Percentiles rank a stretch among this genome's conserved stretches.
Conservation (phyloP, 2,113 vertebrate genomes). For the Axis porcinus region DNA sequence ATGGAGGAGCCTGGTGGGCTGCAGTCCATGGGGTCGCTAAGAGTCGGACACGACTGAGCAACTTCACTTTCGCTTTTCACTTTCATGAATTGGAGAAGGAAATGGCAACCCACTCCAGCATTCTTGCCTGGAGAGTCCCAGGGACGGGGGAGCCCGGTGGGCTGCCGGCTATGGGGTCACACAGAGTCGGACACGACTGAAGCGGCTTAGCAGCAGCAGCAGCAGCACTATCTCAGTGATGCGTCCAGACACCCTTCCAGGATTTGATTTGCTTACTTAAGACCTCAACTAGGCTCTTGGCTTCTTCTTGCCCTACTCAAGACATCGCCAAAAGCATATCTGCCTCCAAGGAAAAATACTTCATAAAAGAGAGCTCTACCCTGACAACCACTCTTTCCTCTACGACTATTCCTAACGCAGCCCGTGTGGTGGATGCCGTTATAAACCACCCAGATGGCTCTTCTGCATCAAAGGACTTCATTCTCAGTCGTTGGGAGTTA, state of each 20-base stretch:
- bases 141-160: no score
- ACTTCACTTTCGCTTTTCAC: no score
- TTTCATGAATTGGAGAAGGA: no score
- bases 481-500: neutral
- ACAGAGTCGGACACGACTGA: fast-evolving
- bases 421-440: neutral
- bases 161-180: fast-evolving
- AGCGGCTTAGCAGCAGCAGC: neutral
- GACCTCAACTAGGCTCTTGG: neutral
- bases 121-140: no score
- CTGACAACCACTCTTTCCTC: neutral
- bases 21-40: no score
- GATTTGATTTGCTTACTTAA: neutral
- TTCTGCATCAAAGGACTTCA: neutral
- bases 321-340: neutral
- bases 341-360: neutral
- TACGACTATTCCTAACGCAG: neutral
- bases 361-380: neutral
- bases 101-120: no score
- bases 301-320: neutral
- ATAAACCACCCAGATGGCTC: neutral
- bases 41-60: no score
- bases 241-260: neutral
- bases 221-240: neutral
- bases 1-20: no score